Evolutionary conservation across 2,113 vertebrate genomes (phyloP).

Genomic region (Corynorhinus townsendii): DNA sequence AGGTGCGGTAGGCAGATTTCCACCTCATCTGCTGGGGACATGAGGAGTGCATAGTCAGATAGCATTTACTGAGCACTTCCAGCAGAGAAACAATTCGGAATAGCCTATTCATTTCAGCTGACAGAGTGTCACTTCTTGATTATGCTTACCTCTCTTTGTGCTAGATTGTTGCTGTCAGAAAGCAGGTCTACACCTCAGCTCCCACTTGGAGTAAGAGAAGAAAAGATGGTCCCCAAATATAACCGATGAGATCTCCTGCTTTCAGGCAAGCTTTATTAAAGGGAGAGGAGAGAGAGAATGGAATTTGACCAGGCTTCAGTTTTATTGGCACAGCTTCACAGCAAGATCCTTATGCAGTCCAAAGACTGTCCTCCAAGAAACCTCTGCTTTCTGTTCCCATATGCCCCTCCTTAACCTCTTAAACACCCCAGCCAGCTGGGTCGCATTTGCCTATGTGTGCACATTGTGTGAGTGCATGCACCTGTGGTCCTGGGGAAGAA

Average conservation of each 20-base stretch:
- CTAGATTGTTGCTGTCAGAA: neutral
- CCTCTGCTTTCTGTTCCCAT: neutral
- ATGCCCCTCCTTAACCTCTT: neutral
- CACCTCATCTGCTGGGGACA: neutral
- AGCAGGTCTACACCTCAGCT: neutral
- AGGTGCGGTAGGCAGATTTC: neutral
- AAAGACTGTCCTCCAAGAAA: constrained; percentile 8
- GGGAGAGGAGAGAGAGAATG: neutral
- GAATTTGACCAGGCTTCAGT: neutral
- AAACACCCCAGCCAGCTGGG: neutral
- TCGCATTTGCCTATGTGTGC: too few relatives aligned
- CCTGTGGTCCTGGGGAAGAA: neutral
- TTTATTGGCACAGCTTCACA: neutral
- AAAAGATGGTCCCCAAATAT: neutral
- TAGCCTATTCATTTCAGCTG: constrained; percentile 23
- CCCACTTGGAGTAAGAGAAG: neutral
- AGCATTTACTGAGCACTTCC: constrained; percentile 11
- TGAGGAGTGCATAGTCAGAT: neutral
- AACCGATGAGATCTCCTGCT: neutral
- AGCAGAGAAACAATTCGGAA: neutral
- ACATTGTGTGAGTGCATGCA: fast-evolving
- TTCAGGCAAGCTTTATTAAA: neutral
- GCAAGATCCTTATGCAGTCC: neutral
- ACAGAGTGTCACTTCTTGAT: constrained; percentile 19
- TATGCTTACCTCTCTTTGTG: neutral